A percentile compares a stretch with the other conserved stretches of the same genome.
phyloP scores from a whole-genome alignment of 2,113 vertebrate genomes.

The Phasianus colchicus region DNA sequence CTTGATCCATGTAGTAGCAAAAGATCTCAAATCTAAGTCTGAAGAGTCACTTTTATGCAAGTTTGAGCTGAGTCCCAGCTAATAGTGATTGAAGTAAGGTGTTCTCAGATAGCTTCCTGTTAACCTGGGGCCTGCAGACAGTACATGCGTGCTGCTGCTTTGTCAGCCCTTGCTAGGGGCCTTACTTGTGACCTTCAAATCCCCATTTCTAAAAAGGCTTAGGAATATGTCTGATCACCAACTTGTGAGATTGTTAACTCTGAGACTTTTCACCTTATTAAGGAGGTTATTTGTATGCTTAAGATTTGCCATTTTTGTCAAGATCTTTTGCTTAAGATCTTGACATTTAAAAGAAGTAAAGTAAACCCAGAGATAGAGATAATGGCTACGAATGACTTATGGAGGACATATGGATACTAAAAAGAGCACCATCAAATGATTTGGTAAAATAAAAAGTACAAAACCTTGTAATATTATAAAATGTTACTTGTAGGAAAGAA shows the following conservation, averaged over 20 bases:
- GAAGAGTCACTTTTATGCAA: not conserved
- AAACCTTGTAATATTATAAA: not conserved
- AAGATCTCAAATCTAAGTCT: not conserved
- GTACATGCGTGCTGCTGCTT: not conserved
- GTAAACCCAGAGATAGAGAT: not conserved
- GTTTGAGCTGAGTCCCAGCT: not conserved
- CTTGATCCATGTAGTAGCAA: not conserved
- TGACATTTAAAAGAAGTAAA: not conserved
- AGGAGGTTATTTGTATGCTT: not conserved
- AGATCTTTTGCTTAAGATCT: not conserved
- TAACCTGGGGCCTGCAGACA: rapidly evolving
- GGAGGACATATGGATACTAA: not conserved
- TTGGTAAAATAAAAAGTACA: not conserved
- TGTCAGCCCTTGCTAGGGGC: not conserved
- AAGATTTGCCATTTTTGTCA: not conserved
- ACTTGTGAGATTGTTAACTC: not conserved
- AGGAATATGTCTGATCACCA: not conserved
- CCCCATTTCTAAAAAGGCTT: not conserved
- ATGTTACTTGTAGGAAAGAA: not conserved
- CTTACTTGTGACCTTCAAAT: not conserved
- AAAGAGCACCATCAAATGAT: not conserved
- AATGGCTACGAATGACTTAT: not conserved
- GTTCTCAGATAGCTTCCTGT: rapidly evolving
- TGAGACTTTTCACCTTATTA: not conserved
- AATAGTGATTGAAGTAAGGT: not conserved